A percentile compares a stretch with the other conserved stretches of the same genome.
Evolutionary conservation across 92 coral and sea anemone species (phyloP).

Genomic region (Parazoanthus darwini): DNA sequence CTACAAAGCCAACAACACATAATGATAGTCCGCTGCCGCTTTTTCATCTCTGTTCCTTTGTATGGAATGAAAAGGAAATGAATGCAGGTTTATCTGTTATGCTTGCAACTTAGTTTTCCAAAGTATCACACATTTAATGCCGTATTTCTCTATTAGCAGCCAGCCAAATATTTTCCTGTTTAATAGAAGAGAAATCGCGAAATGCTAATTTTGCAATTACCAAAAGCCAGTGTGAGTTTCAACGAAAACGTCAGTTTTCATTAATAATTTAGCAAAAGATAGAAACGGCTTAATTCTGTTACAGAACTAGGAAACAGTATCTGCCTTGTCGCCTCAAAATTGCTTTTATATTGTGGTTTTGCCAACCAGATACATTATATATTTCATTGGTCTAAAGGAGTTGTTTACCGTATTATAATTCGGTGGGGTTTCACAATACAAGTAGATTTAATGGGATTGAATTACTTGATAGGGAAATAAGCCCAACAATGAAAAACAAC

Average conservation of each 20-base stretch:
- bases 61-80: background rate
- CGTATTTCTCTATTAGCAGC: background rate
- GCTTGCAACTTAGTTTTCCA: background rate
- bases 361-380: background rate
- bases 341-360: background rate
- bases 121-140: background rate
- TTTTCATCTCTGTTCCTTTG: background rate
- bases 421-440: background rate
- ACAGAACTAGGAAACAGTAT: background rate
- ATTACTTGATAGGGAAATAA: conserved; percentile 6
- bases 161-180: background rate
- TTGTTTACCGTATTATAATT: background rate
- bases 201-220: conserved; percentile 6
- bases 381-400: conserved; percentile 6
- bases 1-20: background rate
- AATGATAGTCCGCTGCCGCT: background rate
- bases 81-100: background rate
- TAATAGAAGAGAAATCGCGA: background rate
- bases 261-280: conserved; percentile 19
- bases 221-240: background rate
- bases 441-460: background rate
- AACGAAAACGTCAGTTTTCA: background rate
- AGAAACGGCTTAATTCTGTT: background rate
- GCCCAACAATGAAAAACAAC: background rate
- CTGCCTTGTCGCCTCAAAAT: background rate